Conservation (phyloP, 2,113 vertebrate genomes). For the Paramisgurnus dabryanus region DNA sequence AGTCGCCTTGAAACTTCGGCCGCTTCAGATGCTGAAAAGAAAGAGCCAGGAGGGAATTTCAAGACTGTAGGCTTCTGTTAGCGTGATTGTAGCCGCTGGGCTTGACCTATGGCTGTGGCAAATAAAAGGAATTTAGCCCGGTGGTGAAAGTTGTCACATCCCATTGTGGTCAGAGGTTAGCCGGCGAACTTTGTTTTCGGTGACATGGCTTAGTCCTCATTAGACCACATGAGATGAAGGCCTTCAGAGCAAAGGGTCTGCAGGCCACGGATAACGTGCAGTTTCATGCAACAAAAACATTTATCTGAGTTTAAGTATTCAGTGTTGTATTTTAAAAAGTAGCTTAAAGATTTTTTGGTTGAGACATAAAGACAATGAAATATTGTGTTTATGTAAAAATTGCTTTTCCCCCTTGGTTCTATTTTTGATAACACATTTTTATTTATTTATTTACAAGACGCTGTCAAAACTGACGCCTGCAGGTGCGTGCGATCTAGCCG, state of each 20-base stretch:
- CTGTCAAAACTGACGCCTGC: neutral
- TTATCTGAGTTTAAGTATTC: neutral
- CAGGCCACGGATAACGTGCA: neutral
- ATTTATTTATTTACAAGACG: neutral
- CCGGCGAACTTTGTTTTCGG: constrained; percentile 74
- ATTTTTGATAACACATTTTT: neutral
- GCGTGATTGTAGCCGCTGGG: constrained; percentile 45
- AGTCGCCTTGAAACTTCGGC: constrained; percentile 28
- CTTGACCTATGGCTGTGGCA: constrained; percentile 37
- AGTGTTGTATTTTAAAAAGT: too few relatives aligned
- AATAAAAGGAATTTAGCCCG: constrained; percentile 59
- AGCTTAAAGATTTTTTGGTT: neutral
- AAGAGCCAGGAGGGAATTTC: constrained; percentile 23
- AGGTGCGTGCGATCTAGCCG: constrained; percentile 8
- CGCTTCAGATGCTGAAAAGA: neutral
- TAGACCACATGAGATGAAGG: constrained; percentile 60
- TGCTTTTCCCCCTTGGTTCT: neutral
- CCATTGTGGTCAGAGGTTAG: constrained; percentile 71
- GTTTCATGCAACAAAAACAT: constrained; percentile 10
- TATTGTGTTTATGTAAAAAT: neutral
- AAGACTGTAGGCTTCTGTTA: constrained; percentile 48
- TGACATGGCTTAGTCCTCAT: constrained; percentile 70
- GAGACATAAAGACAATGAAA: neutral
- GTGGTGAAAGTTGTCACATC: constrained; percentile 68
- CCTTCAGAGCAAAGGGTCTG: neutral